These are phyloP conservation scores for Numenius phaeopus DNA, from an alignment of 2,797 vertebrate species.

Conservation along the genomic window DNA sequence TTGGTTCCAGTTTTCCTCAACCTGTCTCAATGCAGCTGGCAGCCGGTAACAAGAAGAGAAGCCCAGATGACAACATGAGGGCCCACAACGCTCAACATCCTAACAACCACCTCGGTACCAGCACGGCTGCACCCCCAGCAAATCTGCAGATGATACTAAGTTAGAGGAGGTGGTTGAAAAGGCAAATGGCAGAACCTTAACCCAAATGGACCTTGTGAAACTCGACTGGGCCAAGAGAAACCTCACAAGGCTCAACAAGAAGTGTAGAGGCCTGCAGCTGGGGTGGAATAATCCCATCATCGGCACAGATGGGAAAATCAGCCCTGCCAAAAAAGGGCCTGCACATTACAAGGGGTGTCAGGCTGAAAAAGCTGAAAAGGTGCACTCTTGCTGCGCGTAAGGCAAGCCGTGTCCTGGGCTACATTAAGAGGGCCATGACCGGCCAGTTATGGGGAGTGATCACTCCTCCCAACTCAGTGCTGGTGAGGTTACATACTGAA, in stretches of 20 bases:
- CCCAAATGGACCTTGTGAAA: background rate
- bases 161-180: background rate
- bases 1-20: background rate
- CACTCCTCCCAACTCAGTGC: background rate
- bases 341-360: fast-evolving
- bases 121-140: fast-evolving
- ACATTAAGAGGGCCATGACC: background rate
- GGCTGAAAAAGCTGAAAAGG: background rate
- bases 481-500: background rate
- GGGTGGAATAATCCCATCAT: background rate
- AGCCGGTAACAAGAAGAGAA: background rate
- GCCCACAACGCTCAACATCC: background rate
- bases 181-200: background rate
- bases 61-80: background rate
- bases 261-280: background rate
- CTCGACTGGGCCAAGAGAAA: background rate
- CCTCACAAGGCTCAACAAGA: background rate
- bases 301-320: background rate
- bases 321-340: background rate
- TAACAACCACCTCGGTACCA: background rate
- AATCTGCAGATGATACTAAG: fast-evolving
- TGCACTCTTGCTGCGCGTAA: background rate
- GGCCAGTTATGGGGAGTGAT: background rate
- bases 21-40: background rate
- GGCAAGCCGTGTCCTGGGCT: background rate